Conservation (phyloP, 2,113 vertebrate genomes). For the Mastomys coucha region DNA sequence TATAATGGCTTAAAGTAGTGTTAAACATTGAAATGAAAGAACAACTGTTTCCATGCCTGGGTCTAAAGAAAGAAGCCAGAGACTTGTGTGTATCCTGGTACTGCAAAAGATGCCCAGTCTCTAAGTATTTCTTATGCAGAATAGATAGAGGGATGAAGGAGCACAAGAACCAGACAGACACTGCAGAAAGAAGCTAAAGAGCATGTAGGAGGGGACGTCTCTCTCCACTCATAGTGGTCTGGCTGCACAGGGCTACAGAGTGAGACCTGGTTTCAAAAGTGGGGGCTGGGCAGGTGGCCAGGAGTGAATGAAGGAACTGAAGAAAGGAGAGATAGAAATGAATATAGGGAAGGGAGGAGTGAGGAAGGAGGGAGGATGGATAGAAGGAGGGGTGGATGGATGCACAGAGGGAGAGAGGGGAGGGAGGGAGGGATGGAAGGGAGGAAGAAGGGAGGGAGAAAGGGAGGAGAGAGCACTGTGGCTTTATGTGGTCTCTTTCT, state of each 20-base stretch:
- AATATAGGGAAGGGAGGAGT: too few relatives aligned
- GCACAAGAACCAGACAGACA: neutral
- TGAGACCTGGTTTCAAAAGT: neutral
- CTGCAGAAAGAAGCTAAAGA: neutral
- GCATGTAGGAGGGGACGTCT: neutral
- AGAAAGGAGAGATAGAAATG: neutral
- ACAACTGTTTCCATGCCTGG: neutral
- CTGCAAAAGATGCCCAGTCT: neutral
- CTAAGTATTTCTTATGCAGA: neutral
- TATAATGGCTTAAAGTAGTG: neutral
- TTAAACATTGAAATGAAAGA: neutral
- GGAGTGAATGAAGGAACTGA: too few relatives aligned
- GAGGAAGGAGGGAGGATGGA: neutral
- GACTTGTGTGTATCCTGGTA: too few relatives aligned
- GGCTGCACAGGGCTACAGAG: neutral
- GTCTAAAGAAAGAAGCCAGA: neutral
- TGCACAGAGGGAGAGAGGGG: neutral
- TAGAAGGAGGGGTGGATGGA: rapidly evolving
- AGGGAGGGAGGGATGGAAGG: rapidly evolving
- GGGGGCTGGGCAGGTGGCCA: neutral
- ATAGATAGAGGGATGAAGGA: neutral
- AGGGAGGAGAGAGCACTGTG: neutral
- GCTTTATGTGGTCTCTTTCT: constrained; percentile 60
- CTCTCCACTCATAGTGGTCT: neutral
- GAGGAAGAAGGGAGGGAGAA: too few relatives aligned